Evolutionary conservation across 2,113 vertebrate genomes (phyloP).

Genomic region (Tenrec ecaudatus): DNA sequence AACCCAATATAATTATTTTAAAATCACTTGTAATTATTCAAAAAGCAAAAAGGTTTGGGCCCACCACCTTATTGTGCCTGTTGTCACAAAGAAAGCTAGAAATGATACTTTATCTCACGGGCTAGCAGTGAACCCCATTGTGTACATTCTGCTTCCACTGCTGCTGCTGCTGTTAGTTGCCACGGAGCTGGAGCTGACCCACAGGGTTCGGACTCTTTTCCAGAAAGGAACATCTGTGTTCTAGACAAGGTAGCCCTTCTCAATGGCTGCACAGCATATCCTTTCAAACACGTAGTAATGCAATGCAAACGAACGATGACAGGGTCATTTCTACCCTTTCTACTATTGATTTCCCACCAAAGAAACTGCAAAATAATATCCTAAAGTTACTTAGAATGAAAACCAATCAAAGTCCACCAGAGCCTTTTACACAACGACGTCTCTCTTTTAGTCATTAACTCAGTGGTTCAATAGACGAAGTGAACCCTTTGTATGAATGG

Average conservation of each 20-base stretch:
- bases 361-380: not conserved
- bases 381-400: not conserved
- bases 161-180: too few species aligned
- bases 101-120: not conserved
- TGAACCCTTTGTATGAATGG: not conserved
- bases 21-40: too few species aligned
- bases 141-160: too few species aligned
- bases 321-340: not conserved
- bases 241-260: not conserved
- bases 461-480: not conserved
- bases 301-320: not conserved
- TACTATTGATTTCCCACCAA: not conserved
- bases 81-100: not conserved
- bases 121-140: not conserved
- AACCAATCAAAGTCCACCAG: not conserved
- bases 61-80: not conserved
- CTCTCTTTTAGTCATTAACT: not conserved
- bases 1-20: not conserved
- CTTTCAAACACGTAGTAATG: not conserved
- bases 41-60: constrained; percentile 9
- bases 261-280: not conserved
- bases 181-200: too few species aligned
- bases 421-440: not conserved
- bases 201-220: not conserved
- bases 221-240: not conserved